A percentile compares a stretch with the other conserved stretches of the same genome.
These are phyloP conservation scores for Melitaea cinxia DNA, from an alignment of 1,140 invertebrate genomes.

Conservation along the genomic window DNA sequence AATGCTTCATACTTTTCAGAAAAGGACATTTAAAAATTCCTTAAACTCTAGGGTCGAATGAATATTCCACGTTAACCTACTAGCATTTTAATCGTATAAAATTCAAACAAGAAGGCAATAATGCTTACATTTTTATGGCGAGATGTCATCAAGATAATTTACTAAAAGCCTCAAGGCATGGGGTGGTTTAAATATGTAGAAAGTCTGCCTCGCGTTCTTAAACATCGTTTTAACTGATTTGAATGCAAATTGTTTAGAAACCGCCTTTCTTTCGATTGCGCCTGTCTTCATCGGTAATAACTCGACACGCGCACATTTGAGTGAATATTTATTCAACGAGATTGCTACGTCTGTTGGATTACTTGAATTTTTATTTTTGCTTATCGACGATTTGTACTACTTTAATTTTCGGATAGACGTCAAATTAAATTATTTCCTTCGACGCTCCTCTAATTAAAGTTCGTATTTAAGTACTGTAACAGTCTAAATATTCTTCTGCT, in stretches of 20 bases:
- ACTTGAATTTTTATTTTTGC: background rate
- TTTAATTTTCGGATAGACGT: background rate
- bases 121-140: slow-evolving; percentile 32
- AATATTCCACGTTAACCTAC: background rate
- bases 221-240: slow-evolving; percentile 41
- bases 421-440: too few species aligned
- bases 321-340: slow-evolving; percentile 20
- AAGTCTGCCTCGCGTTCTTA: slow-evolving; percentile 32
- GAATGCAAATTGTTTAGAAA: slow-evolving; percentile 45
- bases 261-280: slow-evolving; percentile 19
- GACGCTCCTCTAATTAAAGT: too few species aligned
- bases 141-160: slow-evolving; percentile 39
- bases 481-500: too few species aligned
- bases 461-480: too few species aligned
- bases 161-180: slow-evolving; percentile 29
- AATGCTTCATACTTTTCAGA: too few species aligned
- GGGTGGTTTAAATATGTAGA: slow-evolving; percentile 38
- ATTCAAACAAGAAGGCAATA: slow-evolving; percentile 12
- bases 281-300: slow-evolving; percentile 17
- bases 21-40: too few species aligned
- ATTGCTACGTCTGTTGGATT: background rate
- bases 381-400: too few species aligned
- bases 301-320: slow-evolving; percentile 16
- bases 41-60: too few species aligned
- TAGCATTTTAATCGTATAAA: background rate